Conservation (phyloP, 1,140 invertebrate genomes). For the Pseudomyrmex concolor region DNA sequence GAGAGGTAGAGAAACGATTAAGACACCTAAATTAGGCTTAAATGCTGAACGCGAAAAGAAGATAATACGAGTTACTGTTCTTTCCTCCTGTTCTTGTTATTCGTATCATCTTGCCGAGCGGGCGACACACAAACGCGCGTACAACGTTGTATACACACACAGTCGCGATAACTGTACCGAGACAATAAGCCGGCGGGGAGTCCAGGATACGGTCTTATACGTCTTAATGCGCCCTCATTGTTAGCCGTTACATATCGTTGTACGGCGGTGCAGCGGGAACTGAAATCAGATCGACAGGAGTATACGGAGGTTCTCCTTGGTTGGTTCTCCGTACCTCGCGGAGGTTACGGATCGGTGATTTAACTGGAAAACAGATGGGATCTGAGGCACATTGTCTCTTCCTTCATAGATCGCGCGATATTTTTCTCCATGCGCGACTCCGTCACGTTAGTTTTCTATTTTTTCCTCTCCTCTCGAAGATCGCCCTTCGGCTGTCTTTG, state of each 20-base stretch:
- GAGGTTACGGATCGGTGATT: constrained; percentile 59
- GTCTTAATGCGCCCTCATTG: constrained; percentile 68
- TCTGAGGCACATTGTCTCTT: constrained; percentile 34
- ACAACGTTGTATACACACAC: constrained; percentile 17
- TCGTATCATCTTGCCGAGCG: constrained; percentile 53
- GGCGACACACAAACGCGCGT: neutral
- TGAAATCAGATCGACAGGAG: constrained; percentile 45
- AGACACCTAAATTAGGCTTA: neutral
- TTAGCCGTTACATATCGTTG: constrained; percentile 54
- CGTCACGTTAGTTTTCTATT: constrained; percentile 22
- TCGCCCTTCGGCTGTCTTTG: constrained; percentile 26
- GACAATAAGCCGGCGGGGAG: constrained; percentile 66
- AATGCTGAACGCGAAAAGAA: constrained; percentile 5
- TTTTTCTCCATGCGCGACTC: neutral
- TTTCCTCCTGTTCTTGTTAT: constrained; percentile 58
- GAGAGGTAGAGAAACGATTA: neutral
- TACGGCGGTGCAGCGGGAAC: constrained; percentile 20
- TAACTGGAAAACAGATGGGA: constrained; percentile 47
- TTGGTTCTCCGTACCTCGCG: constrained; percentile 28
- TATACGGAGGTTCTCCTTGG: constrained; percentile 30
- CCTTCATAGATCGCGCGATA: constrained; percentile 51
- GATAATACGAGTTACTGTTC: constrained; percentile 33
- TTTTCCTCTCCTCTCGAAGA: constrained; percentile 22
- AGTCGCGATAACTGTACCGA: constrained; percentile 62
- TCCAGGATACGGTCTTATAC: constrained; percentile 37